Evolutionary conservation across 2,888 invertebrate genomes (phyloP).

Genomic region (Ischnus inquisitorius): DNA sequence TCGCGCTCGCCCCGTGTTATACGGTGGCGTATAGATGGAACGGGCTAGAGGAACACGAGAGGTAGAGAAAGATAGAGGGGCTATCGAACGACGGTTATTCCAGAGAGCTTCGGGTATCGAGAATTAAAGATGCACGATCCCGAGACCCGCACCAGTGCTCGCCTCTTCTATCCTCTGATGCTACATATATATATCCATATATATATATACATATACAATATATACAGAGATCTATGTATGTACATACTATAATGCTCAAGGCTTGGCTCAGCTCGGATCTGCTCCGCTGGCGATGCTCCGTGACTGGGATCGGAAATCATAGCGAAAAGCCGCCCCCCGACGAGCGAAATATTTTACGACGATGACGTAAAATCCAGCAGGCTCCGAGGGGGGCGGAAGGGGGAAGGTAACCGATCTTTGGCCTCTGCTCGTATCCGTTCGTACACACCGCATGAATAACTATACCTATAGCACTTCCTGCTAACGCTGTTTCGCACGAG

Average conservation of each 20-base stretch:
- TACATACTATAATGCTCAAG: slow-evolving; percentile 11
- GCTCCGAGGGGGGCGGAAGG: neutral
- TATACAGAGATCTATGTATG: neutral
- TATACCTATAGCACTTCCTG: neutral
- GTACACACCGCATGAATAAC: neutral
- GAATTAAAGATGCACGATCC: slow-evolving; percentile 68
- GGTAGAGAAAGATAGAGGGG: slow-evolving; percentile 18
- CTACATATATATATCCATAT: slow-evolving; percentile 19
- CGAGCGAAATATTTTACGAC: slow-evolving; percentile 68
- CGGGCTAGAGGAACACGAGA: neutral
- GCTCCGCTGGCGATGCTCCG: slow-evolving; percentile 60
- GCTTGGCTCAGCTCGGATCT: slow-evolving; percentile 53
- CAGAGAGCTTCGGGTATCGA: slow-evolving; percentile 60
- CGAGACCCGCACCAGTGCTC: slow-evolving; percentile 42
- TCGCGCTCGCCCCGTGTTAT: slow-evolving; percentile 51
- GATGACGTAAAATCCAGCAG: slow-evolving; percentile 62
- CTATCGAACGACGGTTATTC: slow-evolving; percentile 63
- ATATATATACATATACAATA: slow-evolving; percentile 7
- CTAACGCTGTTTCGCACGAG: slow-evolving; percentile 30
- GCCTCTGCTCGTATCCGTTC: slow-evolving; percentile 3
- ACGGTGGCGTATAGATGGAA: slow-evolving; percentile 8
- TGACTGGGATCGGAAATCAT: slow-evolving; percentile 67
- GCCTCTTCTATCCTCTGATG: slow-evolving; percentile 45
- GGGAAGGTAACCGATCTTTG: slow-evolving; percentile 55
- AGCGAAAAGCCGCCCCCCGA: slow-evolving; percentile 57